Conservation (phyloP, 2,888 invertebrate species). For the Ormia ochracea region DNA sequence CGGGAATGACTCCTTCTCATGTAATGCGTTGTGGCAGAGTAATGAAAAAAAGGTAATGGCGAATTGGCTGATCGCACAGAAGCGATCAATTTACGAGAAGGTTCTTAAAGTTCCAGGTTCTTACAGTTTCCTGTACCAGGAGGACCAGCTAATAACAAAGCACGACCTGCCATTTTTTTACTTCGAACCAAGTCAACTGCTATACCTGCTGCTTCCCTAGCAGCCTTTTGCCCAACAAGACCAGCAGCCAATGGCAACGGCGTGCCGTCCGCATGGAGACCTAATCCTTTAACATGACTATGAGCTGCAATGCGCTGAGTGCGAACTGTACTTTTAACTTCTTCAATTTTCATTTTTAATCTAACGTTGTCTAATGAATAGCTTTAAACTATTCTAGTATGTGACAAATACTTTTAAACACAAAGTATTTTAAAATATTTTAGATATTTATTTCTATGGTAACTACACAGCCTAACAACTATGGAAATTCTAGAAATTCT, state of each 20-base stretch:
- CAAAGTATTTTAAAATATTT: too few species aligned
- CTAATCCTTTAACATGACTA: slow-evolving; percentile 97
- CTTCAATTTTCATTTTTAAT: slow-evolving; percentile 94
- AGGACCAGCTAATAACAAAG: slow-evolving; percentile 94
- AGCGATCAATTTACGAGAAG: too few species aligned
- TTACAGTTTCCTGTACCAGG: slow-evolving; percentile 99
- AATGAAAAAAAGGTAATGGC: too few species aligned
- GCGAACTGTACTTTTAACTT: slow-evolving; percentile 97
- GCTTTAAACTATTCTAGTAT: background rate
- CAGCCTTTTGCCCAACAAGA: slow-evolving; percentile 96
- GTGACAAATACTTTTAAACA: background rate
- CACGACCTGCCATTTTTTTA: slow-evolving; percentile 98
- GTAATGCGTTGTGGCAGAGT: too few species aligned
- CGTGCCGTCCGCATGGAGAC: slow-evolving; percentile 93
- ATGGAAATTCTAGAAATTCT: too few species aligned
- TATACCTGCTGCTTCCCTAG: slow-evolving; percentile 98
- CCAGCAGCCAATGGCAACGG: slow-evolving; percentile 93
- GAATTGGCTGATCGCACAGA: too few species aligned
- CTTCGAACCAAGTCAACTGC: slow-evolving; percentile 96
- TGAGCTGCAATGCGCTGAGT: slow-evolving; percentile 98
- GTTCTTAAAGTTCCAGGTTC: too few species aligned
- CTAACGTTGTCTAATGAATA: background rate
- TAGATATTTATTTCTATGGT: slow-evolving; percentile 43
- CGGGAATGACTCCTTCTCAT: too few species aligned
- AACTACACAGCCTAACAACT: background rate